These are phyloP conservation scores for Pseudomyrmex cubaensis DNA, from an alignment of 1,140 invertebrate genomes.

Conservation along the genomic window DNA sequence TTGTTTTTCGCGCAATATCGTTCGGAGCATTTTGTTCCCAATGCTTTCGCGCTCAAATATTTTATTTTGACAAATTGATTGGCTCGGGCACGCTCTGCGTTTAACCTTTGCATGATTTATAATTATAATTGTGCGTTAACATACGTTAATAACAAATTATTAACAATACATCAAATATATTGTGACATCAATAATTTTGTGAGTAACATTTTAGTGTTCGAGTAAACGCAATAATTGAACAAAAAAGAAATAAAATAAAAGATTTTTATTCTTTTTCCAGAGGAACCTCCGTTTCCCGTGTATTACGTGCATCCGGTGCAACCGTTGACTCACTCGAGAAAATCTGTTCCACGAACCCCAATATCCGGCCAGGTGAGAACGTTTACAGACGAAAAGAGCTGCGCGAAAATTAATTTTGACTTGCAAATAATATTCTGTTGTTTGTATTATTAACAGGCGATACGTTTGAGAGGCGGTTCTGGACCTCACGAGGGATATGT, in stretches of 20 bases:
- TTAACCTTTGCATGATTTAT: no score
- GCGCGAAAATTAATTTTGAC: constrained; percentile 24
- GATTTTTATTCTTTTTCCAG: constrained; percentile 69
- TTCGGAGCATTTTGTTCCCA: not conserved
- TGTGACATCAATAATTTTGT: constrained; percentile 17
- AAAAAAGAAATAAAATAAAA: constrained; percentile 12
- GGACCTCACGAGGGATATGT: constrained; percentile 85
- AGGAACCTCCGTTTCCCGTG: constrained; percentile 79
- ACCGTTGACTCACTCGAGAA: constrained; percentile 68
- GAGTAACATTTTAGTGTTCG: not conserved
- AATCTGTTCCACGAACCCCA: constrained; percentile 70
- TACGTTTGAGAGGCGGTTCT: constrained; percentile 85
- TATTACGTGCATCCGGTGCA: constrained; percentile 78
- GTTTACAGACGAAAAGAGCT: not conserved
- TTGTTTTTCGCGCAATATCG: not conserved
- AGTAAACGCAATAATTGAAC: not conserved
- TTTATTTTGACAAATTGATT: not conserved
- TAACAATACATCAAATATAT: no score
- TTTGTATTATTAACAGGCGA: constrained; percentile 73
- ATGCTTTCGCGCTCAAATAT: not conserved
- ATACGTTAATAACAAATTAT: no score
- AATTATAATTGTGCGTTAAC: no score
- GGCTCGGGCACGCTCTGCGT: not conserved
- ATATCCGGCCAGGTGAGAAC: constrained; percentile 80
- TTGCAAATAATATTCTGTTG: constrained; percentile 17